Base-by-base conservation (phyloP, 2,113 vertebrate species). In the Taxidea taxus region DNA sequence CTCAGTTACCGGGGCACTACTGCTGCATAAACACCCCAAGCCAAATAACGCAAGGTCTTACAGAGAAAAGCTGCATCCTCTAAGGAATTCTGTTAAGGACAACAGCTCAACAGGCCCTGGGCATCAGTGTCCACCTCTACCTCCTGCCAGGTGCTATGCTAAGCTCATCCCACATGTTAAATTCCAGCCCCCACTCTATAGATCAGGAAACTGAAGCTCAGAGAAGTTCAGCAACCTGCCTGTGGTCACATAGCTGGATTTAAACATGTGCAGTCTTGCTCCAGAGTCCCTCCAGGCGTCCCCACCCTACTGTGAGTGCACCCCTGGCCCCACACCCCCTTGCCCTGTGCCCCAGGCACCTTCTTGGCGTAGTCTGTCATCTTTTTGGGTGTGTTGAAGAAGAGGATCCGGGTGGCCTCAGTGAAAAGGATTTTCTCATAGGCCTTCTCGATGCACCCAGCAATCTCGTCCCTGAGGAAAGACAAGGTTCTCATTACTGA, bases 281-380 rank as follows among this genome's bases (percentile, higher is more conserved):
- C 60, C 74, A 86, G 34, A 13, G 42, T 82, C 49, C 70, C 84
- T 82, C 68, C 7, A 51, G n/a, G 14, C 6, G 3, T 60, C 49
- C 86, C 86, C 68, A 34, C 34, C 39, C 39, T 23, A 42, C 12
- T 72, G 18, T 23, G 20, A 83, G 29, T 21, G 12, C 6, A 47
- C 27, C 56, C 88, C 7, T 39, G 16, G 37, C n/a, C 74, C 90
- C n/a, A 34, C 0, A 0, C 42, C 54, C 90, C 90, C 70, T 13
- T 7, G 85, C 44, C 75, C 90, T 66, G n/a, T 5, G 81, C 42
- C 74, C 15, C 37, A 97, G 98, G 90, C 82, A 99, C 99, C 99
- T 99, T 99, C 95, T 99, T 99, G 81, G 99, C 99, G 4, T 99
- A 99, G 16, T 99, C 99, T 0, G 99, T 99, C 99, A 99, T 99